Evolutionary conservation across 1,140 invertebrate species (phyloP).

Genomic region (Brachionus asplanchnoidis): DNA sequence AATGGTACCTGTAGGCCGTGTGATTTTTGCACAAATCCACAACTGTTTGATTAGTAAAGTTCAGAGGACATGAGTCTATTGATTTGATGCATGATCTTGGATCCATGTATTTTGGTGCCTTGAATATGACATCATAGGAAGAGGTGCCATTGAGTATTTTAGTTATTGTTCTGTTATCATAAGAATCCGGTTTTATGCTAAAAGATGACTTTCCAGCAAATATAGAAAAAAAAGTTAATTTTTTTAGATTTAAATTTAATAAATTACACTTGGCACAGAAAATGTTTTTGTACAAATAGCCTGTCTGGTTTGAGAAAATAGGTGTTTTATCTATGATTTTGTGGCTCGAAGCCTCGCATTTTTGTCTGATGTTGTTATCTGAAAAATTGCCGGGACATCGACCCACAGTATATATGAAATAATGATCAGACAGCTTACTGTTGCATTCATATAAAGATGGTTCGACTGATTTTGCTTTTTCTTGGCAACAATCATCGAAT

Average conservation of each 20-base stretch:
- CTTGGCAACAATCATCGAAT: not conserved
- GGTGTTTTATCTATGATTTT: not conserved
- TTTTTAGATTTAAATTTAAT: not conserved
- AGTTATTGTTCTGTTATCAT: not conserved
- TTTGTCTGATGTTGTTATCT: not conserved
- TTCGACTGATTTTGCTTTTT: not conserved
- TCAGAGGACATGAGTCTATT: not conserved
- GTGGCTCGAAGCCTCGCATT: not conserved
- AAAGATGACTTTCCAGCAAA: not conserved
- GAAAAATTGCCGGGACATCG: not conserved
- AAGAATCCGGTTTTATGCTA: not conserved
- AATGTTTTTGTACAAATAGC: not conserved
- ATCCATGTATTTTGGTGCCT: not conserved
- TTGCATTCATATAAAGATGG: not conserved
- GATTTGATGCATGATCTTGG: not conserved
- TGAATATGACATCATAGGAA: not conserved
- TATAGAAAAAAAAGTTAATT: not conserved
- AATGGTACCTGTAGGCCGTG: not conserved
- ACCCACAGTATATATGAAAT: not conserved
- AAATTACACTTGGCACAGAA: conserved; percentile 6
- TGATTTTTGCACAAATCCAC: not conserved
- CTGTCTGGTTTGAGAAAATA: not conserved
- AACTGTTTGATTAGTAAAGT: not conserved
- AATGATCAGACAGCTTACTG: not conserved
- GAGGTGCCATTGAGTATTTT: not conserved